A percentile compares a stretch with the other conserved stretches of the same genome.
These are phyloP conservation scores for Orbicella faveolata DNA, from an alignment of 64 coral and sea anemone genomes.

Conservation along the genomic window DNA sequence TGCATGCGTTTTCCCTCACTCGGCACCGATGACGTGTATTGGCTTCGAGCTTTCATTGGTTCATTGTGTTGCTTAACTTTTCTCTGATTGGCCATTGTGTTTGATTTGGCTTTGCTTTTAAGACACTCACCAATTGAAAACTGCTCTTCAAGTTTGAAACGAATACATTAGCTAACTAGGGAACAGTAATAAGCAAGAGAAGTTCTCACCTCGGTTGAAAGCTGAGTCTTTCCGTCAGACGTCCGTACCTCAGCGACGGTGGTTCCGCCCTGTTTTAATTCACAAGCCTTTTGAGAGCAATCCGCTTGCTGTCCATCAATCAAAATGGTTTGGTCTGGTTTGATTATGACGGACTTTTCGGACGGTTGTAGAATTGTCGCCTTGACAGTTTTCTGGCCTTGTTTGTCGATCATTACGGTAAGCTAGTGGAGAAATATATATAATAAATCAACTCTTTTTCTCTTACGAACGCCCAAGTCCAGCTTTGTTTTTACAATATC, in stretches of 20 bases:
- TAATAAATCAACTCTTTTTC: not conserved
- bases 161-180: too few relatives aligned
- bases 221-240: constrained; percentile 4
- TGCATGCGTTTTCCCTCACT: too few relatives aligned
- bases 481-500: too few relatives aligned
- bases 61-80: too few relatives aligned
- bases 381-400: not conserved
- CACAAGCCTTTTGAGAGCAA: constrained; percentile 10
- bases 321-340: not conserved
- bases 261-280: not conserved
- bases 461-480: too few relatives aligned
- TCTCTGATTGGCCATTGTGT: too few relatives aligned
- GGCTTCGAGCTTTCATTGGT: too few relatives aligned
- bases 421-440: not conserved
- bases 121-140: too few relatives aligned
- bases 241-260: not conserved
- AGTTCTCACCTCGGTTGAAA: not conserved
- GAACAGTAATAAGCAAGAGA: not conserved
- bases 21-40: too few relatives aligned
- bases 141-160: too few relatives aligned
- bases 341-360: not conserved
- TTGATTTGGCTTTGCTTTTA: too few relatives aligned
- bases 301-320: constrained; percentile 14
- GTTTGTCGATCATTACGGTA: not conserved
- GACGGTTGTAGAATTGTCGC: not conserved